Evolutionary conservation across 1,140 invertebrate species (phyloP).

Genomic region (Zophobas morio): DNA sequence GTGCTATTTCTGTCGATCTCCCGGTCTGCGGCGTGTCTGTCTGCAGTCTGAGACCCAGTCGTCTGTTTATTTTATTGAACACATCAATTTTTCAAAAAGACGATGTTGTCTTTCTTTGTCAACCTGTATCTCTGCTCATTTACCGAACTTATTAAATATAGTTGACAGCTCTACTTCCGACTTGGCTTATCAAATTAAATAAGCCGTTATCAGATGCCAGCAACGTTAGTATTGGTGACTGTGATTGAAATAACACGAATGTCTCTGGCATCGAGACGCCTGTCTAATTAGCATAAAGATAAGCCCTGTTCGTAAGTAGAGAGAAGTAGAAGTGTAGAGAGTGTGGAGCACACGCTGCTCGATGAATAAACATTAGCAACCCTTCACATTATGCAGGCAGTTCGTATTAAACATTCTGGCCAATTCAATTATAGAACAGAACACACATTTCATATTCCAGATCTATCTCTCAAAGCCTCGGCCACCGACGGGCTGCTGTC

Average conservation of each 20-base stretch:
- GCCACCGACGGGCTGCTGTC: slow-evolving; percentile 44
- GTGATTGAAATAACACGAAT: slow-evolving; percentile 17
- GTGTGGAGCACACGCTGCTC: slow-evolving; percentile 49
- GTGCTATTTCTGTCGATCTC: too few relatives aligned
- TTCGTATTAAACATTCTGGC: slow-evolving; percentile 63
- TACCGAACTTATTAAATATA: too few relatives aligned
- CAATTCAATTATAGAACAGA: slow-evolving; percentile 64
- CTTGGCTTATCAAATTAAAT: too few relatives aligned
- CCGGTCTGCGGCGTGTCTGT: too few relatives aligned
- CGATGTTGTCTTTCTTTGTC: too few relatives aligned
- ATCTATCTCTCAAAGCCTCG: slow-evolving; percentile 54
- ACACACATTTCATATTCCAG: slow-evolving; percentile 61
- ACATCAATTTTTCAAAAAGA: too few relatives aligned
- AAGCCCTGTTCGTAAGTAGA: slow-evolving; percentile 51
- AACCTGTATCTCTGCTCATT: too few relatives aligned
- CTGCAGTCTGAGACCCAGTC: too few relatives aligned
- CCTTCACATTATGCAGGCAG: slow-evolving; percentile 63
- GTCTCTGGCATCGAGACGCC: slow-evolving; percentile 19
- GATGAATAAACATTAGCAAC: slow-evolving; percentile 65
- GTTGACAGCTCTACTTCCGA: too few relatives aligned
- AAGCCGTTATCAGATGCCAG: too few relatives aligned
- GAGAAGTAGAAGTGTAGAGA: slow-evolving; percentile 45
- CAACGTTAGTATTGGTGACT: neutral
- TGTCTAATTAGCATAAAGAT: slow-evolving; percentile 58
- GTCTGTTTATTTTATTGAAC: too few relatives aligned